Evolutionary conservation across 2,888 invertebrate genomes (phyloP), one percentile per base, ranked within the genome.

Genomic region (Matsumyia berberina): DNA sequence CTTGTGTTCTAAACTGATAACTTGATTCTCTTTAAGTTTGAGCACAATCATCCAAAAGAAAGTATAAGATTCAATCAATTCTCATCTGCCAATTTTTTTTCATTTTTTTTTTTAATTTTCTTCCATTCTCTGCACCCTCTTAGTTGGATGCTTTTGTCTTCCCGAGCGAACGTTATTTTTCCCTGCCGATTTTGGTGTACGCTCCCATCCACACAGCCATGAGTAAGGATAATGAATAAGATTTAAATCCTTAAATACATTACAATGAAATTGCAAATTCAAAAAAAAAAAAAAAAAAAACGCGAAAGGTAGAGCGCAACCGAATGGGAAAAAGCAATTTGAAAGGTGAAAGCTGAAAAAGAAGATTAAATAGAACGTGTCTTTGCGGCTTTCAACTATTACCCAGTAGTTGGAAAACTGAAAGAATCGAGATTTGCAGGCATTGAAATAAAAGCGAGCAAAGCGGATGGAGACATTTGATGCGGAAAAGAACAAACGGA

Each of bases 191-290:
- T 51, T 60, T 67, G 15, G 17, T 24, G 5, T 37, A 39, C 51
- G 42, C 58, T 37, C 24, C 17, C 58, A 72, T 58, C 58, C 51
- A 46, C 66, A 49, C 55, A 51, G 37, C 67, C 57, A 67, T 77
- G 67, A 67, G 67, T 58, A 67, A 60, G 76, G 76, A 77, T 77
- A 67, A 77, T 58, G 60, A 51, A 77, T 33, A 67, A 58, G 67
- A 77, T 77, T 67, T 77, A 77, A 53, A 67, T 67, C 67, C 67
- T 58, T 67, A 67, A 77, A 67, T 66, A 60, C 67, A 67, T 77
- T 77, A 77, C 51, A 67, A 67, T 60, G 33, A 58, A 67, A 77
- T 77, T 35, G 58, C 76, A 51, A 60, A 58, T 49, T 51, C 58
- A 77, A 77, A 67, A 42, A 42, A 24, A 24, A 24, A 24, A 24